phyloP scores from a whole-genome alignment of 2,888 invertebrate species.

The Cantharis rufa region DNA sequence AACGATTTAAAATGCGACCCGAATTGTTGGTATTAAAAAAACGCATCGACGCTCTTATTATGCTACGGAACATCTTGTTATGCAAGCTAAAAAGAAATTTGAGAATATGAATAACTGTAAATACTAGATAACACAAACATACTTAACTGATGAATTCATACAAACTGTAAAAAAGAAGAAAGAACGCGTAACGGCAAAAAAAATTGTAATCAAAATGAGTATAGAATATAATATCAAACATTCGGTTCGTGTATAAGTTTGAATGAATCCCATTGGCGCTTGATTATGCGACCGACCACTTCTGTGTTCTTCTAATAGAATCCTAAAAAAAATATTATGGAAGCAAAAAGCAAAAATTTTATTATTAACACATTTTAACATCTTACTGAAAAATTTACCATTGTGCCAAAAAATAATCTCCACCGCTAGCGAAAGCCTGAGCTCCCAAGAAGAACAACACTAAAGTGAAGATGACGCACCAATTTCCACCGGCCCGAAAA shows the following conservation, averaged over 20 bases:
- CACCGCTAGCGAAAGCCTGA: slow-evolving; percentile 53
- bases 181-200: slow-evolving; percentile 55
- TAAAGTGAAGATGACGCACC: slow-evolving; percentile 58
- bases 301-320: slow-evolving; percentile 40
- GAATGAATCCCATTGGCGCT: slow-evolving; percentile 25
- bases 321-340: slow-evolving; percentile 33
- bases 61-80: slow-evolving; percentile 71
- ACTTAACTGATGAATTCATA: slow-evolving; percentile 62
- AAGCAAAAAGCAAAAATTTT: slow-evolving; percentile 10
- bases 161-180: slow-evolving; percentile 65
- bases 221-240: slow-evolving; percentile 55
- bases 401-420: slow-evolving; percentile 50
- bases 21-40: slow-evolving; percentile 82
- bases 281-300: not conserved
- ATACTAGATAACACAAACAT: slow-evolving; percentile 4
- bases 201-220: slow-evolving; percentile 53
- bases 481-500: slow-evolving; percentile 62
- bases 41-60: slow-evolving; percentile 67
- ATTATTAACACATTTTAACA: not conserved
- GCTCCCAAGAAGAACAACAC: slow-evolving; percentile 59
- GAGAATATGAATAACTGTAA: not conserved
- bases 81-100: slow-evolving; percentile 65
- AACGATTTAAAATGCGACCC: slow-evolving; percentile 68
- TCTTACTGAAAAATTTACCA: slow-evolving; percentile 37
- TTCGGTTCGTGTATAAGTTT: slow-evolving; percentile 37